These are phyloP conservation scores for Lasioglossum marginatum DNA, from an alignment of 2,888 invertebrate genomes.

Conservation along the genomic window DNA sequence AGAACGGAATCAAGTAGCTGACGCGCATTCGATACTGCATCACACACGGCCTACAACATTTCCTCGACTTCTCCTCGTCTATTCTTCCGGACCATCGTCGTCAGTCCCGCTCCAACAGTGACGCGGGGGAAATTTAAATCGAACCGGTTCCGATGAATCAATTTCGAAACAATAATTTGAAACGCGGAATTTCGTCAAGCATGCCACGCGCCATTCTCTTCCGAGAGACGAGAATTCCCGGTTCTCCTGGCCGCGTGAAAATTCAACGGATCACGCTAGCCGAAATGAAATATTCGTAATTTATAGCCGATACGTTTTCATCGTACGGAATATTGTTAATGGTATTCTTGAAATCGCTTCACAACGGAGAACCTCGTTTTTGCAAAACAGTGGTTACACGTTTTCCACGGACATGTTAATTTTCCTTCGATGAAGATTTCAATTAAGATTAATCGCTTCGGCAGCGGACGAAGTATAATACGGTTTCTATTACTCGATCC, in stretches of 20 bases:
- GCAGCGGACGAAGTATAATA: slow-evolving; percentile 1
- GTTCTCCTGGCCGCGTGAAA: neutral
- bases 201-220: neutral
- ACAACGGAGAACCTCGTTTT: neutral
- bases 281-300: slow-evolving; percentile 3
- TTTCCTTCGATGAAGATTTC: slow-evolving; percentile 4
- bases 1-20: slow-evolving; percentile 32
- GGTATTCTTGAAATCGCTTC: neutral
- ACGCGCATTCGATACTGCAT: slow-evolving; percentile 28
- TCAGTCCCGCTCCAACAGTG: slow-evolving; percentile 1
- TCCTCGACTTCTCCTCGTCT: neutral
- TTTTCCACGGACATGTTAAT: neutral
- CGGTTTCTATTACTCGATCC: slow-evolving; percentile 20
- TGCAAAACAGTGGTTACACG: neutral
- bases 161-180: slow-evolving; percentile 28
- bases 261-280: neutral
- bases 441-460: slow-evolving; percentile 33
- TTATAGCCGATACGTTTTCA: neutral
- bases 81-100: slow-evolving; percentile 18
- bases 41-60: neutral
- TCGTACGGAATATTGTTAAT: neutral
- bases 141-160: slow-evolving; percentile 25
- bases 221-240: neutral
- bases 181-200: slow-evolving; percentile 5
- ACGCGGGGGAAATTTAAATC: slow-evolving; percentile 37